These are phyloP conservation scores for Microctonus hyperodae DNA, from an alignment of 2,888 invertebrate genomes.

Conservation along the genomic window DNA sequence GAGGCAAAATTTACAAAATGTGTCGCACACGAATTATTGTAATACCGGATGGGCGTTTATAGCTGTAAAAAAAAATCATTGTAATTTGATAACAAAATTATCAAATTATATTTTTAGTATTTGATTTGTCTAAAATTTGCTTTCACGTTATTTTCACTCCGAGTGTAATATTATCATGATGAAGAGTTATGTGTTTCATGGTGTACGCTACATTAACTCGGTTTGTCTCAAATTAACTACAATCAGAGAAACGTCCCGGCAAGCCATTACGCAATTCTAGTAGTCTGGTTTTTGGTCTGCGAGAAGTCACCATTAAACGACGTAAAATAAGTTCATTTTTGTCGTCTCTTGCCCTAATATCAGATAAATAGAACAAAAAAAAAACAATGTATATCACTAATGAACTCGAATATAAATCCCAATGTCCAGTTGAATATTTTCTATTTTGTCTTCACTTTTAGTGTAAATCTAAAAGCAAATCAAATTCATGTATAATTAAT, in stretches of 20 bases:
- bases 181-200: conserved; percentile 10
- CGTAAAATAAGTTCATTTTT: conserved; percentile 19
- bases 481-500: conserved; percentile 28
- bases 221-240: conserved; percentile 62
- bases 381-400: neutral
- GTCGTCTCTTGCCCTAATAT: conserved; percentile 6
- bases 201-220: conserved; percentile 62
- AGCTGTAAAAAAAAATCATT: neutral
- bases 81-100: neutral
- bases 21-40: conserved; percentile 8
- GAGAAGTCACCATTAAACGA: conserved; percentile 20
- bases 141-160: neutral
- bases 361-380: neutral
- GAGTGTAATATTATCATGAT: neutral
- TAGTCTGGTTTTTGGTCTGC: conserved; percentile 37
- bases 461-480: conserved; percentile 50
- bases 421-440: neutral
- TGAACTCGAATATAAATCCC: neutral
- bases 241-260: conserved; percentile 55
- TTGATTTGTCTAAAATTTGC: neutral
- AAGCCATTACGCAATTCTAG: conserved; percentile 49
- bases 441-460: neutral
- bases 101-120: neutral
- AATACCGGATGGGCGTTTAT: neutral
- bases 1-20: conserved; percentile 9